These are phyloP conservation scores for Cettia cetti DNA, from an alignment of 2,113 vertebrate species.

Conservation along the genomic window DNA sequence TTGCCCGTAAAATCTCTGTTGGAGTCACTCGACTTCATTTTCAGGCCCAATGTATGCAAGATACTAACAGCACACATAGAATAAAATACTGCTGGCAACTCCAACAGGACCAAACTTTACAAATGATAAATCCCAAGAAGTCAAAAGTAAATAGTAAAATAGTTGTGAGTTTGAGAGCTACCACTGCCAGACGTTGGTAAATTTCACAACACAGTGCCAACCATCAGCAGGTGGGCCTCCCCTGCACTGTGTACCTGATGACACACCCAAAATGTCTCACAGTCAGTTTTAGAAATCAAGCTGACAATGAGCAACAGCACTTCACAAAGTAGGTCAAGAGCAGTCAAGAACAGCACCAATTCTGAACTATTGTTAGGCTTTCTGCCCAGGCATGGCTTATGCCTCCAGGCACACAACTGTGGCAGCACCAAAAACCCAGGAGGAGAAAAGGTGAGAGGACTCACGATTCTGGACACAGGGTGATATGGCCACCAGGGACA, in stretches of 20 bases:
- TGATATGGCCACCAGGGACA: constrained; percentile 88
- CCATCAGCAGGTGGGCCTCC: not conserved
- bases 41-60: not conserved
- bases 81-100: not conserved
- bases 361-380: not conserved
- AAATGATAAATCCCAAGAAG: not conserved
- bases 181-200: not conserved
- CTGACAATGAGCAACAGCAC: not conserved
- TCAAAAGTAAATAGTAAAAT: not conserved
- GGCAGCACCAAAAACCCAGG: not conserved
- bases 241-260: not conserved
- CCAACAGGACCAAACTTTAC: not conserved
- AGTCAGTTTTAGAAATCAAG: not conserved
- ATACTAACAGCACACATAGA: not conserved
- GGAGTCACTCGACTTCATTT: not conserved
- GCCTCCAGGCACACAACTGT: not conserved
- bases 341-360: not conserved
- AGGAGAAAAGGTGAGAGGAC: not conserved
- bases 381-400: not conserved
- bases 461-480: constrained; percentile 92
- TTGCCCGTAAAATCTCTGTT: not conserved
- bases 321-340: not conserved
- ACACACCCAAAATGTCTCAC: not conserved
- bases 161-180: not conserved
- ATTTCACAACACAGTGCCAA: not conserved